Percentiles rank a stretch among this genome's conserved stretches.
phyloP scores from a whole-genome alignment of 2,888 invertebrate species.

The Latheticus oryzae region DNA sequence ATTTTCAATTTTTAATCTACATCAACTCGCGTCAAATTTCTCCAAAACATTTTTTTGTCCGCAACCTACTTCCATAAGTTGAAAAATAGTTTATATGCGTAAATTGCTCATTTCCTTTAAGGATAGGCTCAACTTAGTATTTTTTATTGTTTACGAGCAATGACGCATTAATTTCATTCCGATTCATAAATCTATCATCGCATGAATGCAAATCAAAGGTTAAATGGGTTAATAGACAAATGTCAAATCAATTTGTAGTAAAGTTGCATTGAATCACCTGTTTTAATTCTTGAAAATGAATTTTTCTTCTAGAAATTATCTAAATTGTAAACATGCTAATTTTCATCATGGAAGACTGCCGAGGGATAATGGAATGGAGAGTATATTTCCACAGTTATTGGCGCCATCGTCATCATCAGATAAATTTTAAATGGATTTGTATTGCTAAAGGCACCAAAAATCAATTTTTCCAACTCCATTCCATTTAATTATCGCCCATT shows the following conservation, averaged over 20 bases:
- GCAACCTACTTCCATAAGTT: no score
- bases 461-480: no score
- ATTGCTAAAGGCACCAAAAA: no score
- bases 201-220: slow-evolving; percentile 37
- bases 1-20: no score
- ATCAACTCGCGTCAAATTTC: no score
- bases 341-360: neutral
- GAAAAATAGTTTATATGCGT: no score
- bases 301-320: neutral
- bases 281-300: no score
- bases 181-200: slow-evolving; percentile 33
- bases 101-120: no score
- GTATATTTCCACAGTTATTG: slow-evolving; percentile 29
- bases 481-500: no score
- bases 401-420: slow-evolving; percentile 27
- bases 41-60: no score
- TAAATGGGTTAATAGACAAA: slow-evolving; percentile 41
- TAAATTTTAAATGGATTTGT: slow-evolving; percentile 26
- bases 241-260: slow-evolving; percentile 42
- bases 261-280: slow-evolving; percentile 36
- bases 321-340: slow-evolving; percentile 11
- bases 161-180: slow-evolving; percentile 27
- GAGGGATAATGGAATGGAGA: slow-evolving; percentile 8
- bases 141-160: slow-evolving; percentile 22
- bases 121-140: no score